Percentiles rank a stretch among this genome's conserved stretches.
These are phyloP conservation scores for Panzeria rudis DNA, from an alignment of 2,888 invertebrate genomes.

Conservation along the genomic window DNA sequence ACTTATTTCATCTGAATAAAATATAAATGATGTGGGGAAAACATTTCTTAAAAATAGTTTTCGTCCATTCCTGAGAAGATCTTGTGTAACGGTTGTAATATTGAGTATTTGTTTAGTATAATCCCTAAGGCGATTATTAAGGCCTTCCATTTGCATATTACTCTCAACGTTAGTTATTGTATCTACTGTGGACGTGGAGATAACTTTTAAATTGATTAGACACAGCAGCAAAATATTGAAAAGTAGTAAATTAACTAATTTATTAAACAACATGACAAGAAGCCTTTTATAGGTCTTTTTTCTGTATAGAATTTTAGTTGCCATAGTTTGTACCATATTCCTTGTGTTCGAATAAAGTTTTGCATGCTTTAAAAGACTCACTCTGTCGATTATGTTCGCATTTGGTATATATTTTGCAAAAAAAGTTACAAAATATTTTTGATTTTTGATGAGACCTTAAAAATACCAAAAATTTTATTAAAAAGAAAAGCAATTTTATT, in stretches of 20 bases:
- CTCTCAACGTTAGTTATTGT: not conserved
- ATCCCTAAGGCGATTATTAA: conserved; percentile 21
- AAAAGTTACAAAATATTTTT: not conserved
- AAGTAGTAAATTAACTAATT: not conserved
- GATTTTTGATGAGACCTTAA: no score
- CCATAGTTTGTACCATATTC: not conserved
- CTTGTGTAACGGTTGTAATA: not conserved
- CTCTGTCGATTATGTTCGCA: no score
- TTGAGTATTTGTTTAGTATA: conserved; percentile 35
- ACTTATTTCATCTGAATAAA: conserved; percentile 48
- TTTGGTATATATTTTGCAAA: no score
- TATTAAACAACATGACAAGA: not conserved
- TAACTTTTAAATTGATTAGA: not conserved
- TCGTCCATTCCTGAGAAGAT: not conserved
- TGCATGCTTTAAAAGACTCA: no score
- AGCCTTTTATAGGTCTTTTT: not conserved
- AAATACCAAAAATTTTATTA: no score
- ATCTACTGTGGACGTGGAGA: conserved; percentile 16
- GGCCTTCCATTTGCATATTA: not conserved
- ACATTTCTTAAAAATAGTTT: conserved; percentile 11
- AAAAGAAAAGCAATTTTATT: no score
- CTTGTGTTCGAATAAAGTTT: not conserved
- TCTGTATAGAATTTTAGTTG: not conserved
- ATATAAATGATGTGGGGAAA: conserved; percentile 47
- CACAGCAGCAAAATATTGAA: not conserved